Conservation (phyloP, 2,888 invertebrate genomes). For the Panzeria rudis region DNA sequence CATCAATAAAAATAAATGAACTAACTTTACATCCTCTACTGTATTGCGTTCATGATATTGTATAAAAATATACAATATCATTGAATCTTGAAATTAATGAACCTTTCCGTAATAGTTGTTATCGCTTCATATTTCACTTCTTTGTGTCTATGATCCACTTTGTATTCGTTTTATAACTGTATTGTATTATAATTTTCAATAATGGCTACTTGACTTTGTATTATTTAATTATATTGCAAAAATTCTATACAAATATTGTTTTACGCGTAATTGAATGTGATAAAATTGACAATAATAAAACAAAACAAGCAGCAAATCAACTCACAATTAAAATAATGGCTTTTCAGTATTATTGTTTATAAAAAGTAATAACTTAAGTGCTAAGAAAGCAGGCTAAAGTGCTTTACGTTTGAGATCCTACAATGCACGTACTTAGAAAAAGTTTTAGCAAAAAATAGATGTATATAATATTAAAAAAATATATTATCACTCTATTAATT, state of each 20-base stretch:
- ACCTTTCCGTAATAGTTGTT: neutral
- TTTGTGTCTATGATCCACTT: neutral
- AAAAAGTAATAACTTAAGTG: neutral
- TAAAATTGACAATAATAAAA: conserved; percentile 5
- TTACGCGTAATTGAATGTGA: conserved; percentile 16
- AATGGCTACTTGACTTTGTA: conserved; percentile 32
- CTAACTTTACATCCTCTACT: neutral
- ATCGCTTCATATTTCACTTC: neutral
- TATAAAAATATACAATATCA: neutral
- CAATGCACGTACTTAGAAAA: too few species aligned
- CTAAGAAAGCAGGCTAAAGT: too few species aligned
- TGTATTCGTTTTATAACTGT: neutral
- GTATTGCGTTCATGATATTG: neutral
- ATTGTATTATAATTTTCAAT: conserved; percentile 23
- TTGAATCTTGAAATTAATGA: conserved; percentile 42
- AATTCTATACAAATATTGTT: conserved; percentile 13
- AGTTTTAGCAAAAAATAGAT: too few species aligned
- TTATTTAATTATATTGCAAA: conserved; percentile 42
- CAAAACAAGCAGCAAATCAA: neutral
- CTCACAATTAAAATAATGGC: conserved; percentile 4
- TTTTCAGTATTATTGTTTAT: neutral
- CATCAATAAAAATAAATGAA: neutral
- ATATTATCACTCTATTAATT: too few species aligned
- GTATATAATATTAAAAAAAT: too few species aligned
- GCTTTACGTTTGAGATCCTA: too few species aligned